A percentile compares a stretch with the other conserved stretches of the same genome.
Conservation (phyloP, 2,797 vertebrate species). For the Acrossocheilus fasciatus region DNA sequence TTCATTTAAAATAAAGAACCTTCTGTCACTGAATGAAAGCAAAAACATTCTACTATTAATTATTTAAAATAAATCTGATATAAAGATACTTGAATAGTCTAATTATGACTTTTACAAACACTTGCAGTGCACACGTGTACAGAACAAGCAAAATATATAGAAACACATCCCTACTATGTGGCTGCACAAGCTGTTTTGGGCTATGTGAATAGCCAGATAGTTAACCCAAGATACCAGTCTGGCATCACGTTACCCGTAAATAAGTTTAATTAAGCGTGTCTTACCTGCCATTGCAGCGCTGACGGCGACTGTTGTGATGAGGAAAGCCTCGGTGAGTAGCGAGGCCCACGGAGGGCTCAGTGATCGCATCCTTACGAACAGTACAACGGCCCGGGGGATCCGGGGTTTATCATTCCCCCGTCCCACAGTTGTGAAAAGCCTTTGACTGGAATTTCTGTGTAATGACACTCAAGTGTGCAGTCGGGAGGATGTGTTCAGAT, state of each 20-base stretch:
- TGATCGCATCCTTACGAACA: constrained; percentile 58
- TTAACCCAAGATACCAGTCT: not conserved
- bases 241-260: not conserved
- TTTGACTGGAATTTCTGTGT: not conserved
- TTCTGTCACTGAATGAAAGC: not conserved
- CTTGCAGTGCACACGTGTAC: not conserved
- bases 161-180: not conserved
- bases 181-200: not conserved
- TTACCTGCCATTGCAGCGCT: constrained; percentile 60
- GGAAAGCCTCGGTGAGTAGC: constrained; percentile 66
- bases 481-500: not conserved
- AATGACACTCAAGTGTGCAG: not conserved
- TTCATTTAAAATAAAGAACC: not conserved
- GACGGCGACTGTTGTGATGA: constrained; percentile 69
- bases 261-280: not conserved
- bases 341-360: constrained; percentile 67
- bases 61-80: not conserved
- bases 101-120: not conserved
- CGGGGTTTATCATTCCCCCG: constrained; percentile 73
- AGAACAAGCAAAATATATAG: not conserved
- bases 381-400: constrained; percentile 50
- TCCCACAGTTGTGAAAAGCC: constrained; percentile 53
- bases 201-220: not conserved
- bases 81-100: not conserved
- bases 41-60: not conserved